phyloP scores from a whole-genome alignment of 53 echinoderm and acorn worm species.

The Mesocentrotus franciscanus region DNA sequence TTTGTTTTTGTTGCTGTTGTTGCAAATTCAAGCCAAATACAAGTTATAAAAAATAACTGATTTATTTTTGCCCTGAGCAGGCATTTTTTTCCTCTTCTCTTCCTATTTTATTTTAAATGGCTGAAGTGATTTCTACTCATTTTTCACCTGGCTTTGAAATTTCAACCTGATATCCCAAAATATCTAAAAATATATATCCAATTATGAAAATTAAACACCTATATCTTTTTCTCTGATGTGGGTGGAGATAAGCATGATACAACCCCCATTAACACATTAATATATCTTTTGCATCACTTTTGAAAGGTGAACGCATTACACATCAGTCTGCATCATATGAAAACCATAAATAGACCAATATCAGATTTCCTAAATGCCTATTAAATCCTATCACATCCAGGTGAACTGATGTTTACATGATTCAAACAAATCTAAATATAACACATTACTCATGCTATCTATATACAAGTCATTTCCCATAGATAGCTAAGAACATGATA shows the following conservation, averaged over 20 bases:
- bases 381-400: neutral
- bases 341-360: neutral
- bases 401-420: constrained; percentile 16
- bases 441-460: neutral
- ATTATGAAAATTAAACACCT: neutral
- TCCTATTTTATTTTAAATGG: neutral
- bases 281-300: neutral
- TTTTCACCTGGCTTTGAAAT: neutral
- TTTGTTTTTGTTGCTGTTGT: no score
- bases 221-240: neutral
- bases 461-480: neutral
- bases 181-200: neutral
- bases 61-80: no score
- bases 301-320: neutral
- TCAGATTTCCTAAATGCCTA: constrained; percentile 3
- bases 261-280: neutral
- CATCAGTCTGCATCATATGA: neutral
- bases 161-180: neutral
- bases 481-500: neutral
- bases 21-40: no score
- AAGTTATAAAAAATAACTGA: no score
- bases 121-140: neutral
- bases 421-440: neutral
- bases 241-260: neutral
- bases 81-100: no score